Percentiles rank a stretch among this genome's conserved stretches.
These are phyloP conservation scores for Hypothenemus hampei DNA, from an alignment of 1,140 invertebrate genomes.

Conservation along the genomic window DNA sequence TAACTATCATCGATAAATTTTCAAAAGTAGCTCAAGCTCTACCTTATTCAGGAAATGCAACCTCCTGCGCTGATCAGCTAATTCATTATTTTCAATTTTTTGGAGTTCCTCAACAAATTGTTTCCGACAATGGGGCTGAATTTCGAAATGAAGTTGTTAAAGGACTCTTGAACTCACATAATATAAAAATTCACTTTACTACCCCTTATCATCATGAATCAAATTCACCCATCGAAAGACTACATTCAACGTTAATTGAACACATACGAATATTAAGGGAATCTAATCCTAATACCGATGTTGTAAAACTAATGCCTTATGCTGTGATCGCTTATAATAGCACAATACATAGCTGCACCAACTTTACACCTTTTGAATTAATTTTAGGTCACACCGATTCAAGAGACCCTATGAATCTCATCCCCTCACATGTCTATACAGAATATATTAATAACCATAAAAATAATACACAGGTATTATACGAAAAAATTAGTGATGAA, in stretches of 20 bases:
- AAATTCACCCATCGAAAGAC: slow-evolving; percentile 37
- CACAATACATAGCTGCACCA: not conserved
- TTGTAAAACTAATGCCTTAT: not conserved
- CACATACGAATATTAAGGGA: slow-evolving; percentile 36
- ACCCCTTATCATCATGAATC: slow-evolving; percentile 40
- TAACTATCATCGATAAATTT: slow-evolving; percentile 6
- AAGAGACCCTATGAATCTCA: slow-evolving; percentile 18
- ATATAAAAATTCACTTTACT: slow-evolving; percentile 40
- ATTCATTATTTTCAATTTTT: slow-evolving; percentile 27
- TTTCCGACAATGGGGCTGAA: slow-evolving; percentile 30
- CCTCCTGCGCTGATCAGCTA: slow-evolving; percentile 18
- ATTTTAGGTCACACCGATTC: slow-evolving; percentile 27
- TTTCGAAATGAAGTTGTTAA: slow-evolving; percentile 33
- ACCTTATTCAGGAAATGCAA: slow-evolving; percentile 4
- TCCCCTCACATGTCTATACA: not conserved
- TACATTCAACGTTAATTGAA: slow-evolving; percentile 32
- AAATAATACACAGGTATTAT: slow-evolving; percentile 5
- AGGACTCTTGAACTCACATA: slow-evolving; percentile 33
- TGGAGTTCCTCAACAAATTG: slow-evolving; percentile 28
- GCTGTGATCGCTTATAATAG: not conserved
- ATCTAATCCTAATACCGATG: slow-evolving; percentile 22
- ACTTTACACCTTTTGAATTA: not conserved
- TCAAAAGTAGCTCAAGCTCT: slow-evolving; percentile 28
- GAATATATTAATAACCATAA: slow-evolving; percentile 7
- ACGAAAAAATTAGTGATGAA: slow-evolving; percentile 4